Evolutionary conservation across 2,888 invertebrate species (phyloP).

Genomic region (Sepiola atlantica): DNA sequence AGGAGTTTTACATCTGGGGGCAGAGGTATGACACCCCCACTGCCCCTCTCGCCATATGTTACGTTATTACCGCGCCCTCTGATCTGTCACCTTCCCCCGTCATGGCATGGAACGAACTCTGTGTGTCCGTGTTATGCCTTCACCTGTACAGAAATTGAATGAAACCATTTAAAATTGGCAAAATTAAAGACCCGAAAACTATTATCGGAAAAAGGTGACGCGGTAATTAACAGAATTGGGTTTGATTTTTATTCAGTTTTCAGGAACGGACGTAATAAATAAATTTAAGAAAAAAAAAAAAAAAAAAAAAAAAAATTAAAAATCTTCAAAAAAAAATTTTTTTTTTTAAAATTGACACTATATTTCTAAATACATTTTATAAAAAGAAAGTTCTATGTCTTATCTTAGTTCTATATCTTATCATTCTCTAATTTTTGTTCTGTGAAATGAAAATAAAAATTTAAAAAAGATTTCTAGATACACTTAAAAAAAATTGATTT

Average conservation of each 20-base stretch:
- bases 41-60: not conserved
- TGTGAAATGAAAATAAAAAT: no score
- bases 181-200: not conserved
- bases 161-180: not conserved
- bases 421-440: no score
- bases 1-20: slow-evolving; percentile 80
- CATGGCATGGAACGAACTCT: not conserved
- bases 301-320: no score
- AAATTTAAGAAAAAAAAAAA: no score
- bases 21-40: slow-evolving; percentile 68
- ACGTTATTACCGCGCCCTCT: no score
- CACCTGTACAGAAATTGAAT: not conserved
- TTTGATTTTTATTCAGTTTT: not conserved
- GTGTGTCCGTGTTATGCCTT: not conserved
- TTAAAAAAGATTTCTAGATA: no score
- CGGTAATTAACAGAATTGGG: not conserved
- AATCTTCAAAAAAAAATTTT: no score
- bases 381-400: no score
- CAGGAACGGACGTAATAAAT: not conserved
- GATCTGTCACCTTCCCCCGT: no score
- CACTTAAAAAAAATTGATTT: no score
- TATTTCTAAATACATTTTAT: not conserved
- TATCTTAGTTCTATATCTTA: no score
- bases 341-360: no score
- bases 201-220: not conserved